Conservation (phyloP, 2,888 invertebrate species). For the Pinctada fucata region DNA sequence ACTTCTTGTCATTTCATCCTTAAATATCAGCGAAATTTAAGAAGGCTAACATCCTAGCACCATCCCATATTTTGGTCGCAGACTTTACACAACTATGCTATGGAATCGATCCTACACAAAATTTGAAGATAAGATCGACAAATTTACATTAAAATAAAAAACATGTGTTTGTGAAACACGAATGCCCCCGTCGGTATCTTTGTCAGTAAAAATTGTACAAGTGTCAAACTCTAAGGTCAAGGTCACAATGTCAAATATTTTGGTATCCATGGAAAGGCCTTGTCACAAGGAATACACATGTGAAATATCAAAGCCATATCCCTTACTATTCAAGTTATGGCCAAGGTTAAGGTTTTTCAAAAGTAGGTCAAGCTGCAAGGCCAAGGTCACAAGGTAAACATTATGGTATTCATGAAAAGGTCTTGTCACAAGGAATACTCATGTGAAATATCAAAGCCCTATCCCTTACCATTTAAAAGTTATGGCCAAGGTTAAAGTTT, state of each 20-base stretch:
- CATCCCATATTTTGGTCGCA: no score
- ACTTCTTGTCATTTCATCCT: no score
- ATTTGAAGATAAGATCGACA: no score
- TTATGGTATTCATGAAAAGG: not conserved
- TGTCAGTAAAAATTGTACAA: not conserved
- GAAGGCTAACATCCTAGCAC: no score
- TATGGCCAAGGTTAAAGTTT: not conserved
- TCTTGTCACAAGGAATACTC: not conserved
- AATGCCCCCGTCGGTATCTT: not conserved
- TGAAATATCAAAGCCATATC: not conserved
- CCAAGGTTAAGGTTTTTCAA: conserved; percentile 8
- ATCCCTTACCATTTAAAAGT: not conserved
- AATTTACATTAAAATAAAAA: not conserved
- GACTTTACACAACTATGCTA: no score
- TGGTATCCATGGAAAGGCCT: not conserved
- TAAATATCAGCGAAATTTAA: no score
- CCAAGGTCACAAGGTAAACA: not conserved
- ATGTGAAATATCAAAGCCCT: not conserved
- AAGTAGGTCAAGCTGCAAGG: not conserved
- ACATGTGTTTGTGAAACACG: not conserved
- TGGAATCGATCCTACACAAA: no score
- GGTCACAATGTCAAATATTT: not conserved
- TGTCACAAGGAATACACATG: conserved; percentile 10
- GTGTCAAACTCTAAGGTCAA: not conserved
- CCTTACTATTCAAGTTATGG: not conserved